A percentile compares a stretch with the other conserved stretches of the same genome.
Conservation (phyloP, 1,140 invertebrate genomes). For the Wasmannia auropunctata region DNA sequence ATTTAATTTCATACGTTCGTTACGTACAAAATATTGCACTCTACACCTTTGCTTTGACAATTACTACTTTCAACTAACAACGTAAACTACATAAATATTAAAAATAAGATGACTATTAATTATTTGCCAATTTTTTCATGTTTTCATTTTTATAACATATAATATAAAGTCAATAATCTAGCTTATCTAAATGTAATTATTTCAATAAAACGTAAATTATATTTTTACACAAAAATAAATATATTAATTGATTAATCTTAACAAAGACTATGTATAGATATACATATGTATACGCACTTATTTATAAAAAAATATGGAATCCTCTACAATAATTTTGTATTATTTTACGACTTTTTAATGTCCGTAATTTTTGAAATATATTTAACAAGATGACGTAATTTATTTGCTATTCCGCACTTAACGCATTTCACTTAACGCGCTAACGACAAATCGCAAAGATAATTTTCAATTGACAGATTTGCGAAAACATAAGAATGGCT, state of each 20-base stretch:
- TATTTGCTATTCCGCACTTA: neutral
- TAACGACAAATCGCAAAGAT: neutral
- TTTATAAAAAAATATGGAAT: neutral
- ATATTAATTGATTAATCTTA: constrained; percentile 10
- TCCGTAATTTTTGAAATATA: neutral
- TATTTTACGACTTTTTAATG: neutral
- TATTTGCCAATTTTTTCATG: neutral
- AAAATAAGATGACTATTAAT: constrained; percentile 5
- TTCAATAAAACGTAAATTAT: neutral
- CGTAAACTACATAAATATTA: neutral
- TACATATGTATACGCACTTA: constrained; percentile 4
- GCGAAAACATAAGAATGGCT: neutral
- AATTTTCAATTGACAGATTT: neutral
- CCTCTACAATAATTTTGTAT: neutral
- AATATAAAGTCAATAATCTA: neutral
- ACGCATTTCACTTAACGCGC: neutral
- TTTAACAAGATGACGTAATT: neutral
- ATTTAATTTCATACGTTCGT: constrained; percentile 40
- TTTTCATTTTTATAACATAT: neutral
- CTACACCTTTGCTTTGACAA: constrained; percentile 13
- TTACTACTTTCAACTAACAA: constrained; percentile 9
- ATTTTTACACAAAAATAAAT: neutral
- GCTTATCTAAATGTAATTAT: neutral
- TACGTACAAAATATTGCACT: constrained; percentile 35
- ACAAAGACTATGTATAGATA: neutral